Conservation (phyloP, 1,140 invertebrate species). For the Trichogramma pretiosum region DNA sequence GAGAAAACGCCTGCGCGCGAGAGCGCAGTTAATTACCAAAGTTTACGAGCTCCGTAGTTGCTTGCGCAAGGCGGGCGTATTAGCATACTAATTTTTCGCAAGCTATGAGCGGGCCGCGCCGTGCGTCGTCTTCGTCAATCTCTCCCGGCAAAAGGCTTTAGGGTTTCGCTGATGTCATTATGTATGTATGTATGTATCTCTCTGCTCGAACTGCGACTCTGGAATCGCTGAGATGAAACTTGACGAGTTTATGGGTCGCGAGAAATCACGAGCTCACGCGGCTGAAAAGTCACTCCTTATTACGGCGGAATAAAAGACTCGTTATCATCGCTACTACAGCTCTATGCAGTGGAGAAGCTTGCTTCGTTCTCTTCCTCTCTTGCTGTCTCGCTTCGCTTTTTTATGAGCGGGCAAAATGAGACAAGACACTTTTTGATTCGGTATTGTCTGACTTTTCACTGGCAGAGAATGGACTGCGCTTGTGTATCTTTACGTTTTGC, state of each 20-base stretch:
- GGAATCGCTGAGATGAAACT: not conserved
- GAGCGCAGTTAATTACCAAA: slow-evolving; percentile 37
- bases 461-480: too few relatives aligned
- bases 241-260: slow-evolving; percentile 9
- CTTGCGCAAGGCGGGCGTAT: slow-evolving; percentile 24
- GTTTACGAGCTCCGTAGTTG: slow-evolving; percentile 37
- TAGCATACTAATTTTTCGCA: slow-evolving; percentile 37
- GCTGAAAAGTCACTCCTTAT: slow-evolving; percentile 9
- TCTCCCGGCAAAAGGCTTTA: slow-evolving; percentile 12
- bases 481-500: too few relatives aligned
- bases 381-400: too few relatives aligned
- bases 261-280: not conserved
- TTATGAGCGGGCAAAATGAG: too few relatives aligned
- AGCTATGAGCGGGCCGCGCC: too few relatives aligned
- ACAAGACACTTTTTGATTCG: too few relatives aligned
- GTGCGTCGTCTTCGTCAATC: slow-evolving; percentile 21
- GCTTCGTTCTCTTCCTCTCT: not conserved
- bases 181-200: not conserved
- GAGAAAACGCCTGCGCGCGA: too few relatives aligned
- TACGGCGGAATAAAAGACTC: slow-evolving; percentile 15
- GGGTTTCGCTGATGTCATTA: slow-evolving; percentile 5
- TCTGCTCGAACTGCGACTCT: too few relatives aligned
- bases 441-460: too few relatives aligned
- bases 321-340: slow-evolving; percentile 11
- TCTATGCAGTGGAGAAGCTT: not conserved